A percentile compares a stretch with the other conserved stretches of the same genome.
Evolutionary conservation across 1,140 invertebrate genomes (phyloP).

Genomic region (Brachionus koreanus): DNA sequence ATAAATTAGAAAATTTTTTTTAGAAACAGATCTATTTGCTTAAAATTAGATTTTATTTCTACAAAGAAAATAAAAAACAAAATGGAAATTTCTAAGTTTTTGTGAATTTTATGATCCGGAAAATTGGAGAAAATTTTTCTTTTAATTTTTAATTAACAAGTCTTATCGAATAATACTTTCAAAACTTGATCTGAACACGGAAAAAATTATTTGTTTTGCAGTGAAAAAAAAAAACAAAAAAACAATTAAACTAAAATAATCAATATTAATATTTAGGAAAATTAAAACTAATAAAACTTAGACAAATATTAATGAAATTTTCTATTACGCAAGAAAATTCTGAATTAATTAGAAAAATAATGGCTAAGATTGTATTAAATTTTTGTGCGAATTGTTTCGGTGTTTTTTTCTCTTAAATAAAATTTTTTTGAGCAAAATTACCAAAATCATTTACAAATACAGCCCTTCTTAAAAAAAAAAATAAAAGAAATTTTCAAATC

Average conservation of each 20-base stretch:
- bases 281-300: background rate
- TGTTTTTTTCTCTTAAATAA: too few relatives aligned
- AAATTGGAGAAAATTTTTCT: background rate
- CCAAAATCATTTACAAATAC: background rate
- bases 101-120: background rate
- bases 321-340: background rate
- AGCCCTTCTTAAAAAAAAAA: background rate
- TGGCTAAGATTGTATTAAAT: background rate
- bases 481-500: background rate
- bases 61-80: too few relatives aligned
- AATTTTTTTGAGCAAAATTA: background rate
- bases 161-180: background rate
- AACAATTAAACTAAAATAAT: background rate
- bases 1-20: too few relatives aligned
- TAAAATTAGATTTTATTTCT: too few relatives aligned
- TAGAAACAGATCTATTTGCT: background rate
- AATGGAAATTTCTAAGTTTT: background rate
- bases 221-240: background rate
- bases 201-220: background rate
- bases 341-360: background rate
- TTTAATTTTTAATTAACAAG: too few relatives aligned
- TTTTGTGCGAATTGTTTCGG: too few relatives aligned
- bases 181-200: background rate
- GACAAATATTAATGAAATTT: background rate
- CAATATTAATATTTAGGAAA: background rate